phyloP scores from a whole-genome alignment of 2,113 vertebrate species.

The Cynocephalus volans region DNA sequence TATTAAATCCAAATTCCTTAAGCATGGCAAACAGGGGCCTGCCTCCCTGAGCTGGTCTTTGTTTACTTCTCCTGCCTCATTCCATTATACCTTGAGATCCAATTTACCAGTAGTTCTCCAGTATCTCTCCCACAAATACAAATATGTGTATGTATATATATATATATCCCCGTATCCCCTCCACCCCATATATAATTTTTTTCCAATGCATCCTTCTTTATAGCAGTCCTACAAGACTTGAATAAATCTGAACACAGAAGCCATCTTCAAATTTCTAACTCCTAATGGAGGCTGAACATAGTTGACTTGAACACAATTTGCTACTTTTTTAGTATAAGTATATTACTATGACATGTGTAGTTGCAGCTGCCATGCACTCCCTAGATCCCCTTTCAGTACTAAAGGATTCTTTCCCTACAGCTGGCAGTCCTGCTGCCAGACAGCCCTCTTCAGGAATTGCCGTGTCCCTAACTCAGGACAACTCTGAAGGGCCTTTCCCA shows the following conservation, averaged over 20 bases:
- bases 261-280: neutral
- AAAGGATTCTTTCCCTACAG: constrained; percentile 22
- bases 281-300: neutral
- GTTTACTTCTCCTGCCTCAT: neutral
- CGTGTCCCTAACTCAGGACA: neutral
- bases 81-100: neutral
- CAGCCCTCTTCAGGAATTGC: neutral
- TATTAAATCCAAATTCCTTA: constrained; percentile 14
- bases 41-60: neutral
- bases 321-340: neutral
- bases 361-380: neutral
- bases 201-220: neutral
- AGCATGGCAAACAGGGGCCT: neutral
- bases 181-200: neutral
- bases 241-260: neutral
- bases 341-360: neutral
- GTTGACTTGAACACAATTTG: neutral
- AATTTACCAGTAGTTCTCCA: neutral
- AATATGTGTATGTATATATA: neutral
- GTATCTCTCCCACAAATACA: neutral
- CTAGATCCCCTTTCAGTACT: neutral
- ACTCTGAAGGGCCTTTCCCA: neutral
- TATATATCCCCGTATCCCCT: neutral
- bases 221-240: neutral
- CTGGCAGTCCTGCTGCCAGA: neutral